phyloP scores from a whole-genome alignment of 2,113 vertebrate genomes.

The Phainopepla nitens region DNA sequence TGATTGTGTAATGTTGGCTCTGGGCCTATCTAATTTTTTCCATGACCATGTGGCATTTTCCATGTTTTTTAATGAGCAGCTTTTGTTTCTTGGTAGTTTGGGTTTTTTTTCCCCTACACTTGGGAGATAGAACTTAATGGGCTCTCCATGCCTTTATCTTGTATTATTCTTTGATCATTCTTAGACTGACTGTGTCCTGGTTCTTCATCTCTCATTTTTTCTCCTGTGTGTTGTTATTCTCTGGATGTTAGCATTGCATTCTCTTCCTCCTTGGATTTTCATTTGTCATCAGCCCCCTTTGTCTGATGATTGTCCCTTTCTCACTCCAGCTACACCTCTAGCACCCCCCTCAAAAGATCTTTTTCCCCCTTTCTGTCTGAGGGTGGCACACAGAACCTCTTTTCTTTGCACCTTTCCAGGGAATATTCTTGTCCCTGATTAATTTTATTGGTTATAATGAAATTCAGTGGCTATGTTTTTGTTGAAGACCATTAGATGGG shows the following conservation, averaged over 20 bases:
- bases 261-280: not conserved
- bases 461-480: not conserved
- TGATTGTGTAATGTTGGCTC: not conserved
- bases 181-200: not conserved
- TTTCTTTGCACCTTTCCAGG: not conserved
- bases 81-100: not conserved
- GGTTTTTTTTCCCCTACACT: not conserved
- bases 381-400: not conserved
- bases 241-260: not conserved
- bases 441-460: not conserved
- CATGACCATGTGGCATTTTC: rapidly evolving
- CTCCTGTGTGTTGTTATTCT: not conserved
- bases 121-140: not conserved
- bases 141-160: not conserved
- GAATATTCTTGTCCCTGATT: not conserved
- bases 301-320: not conserved
- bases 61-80: not conserved
- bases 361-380: not conserved
- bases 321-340: not conserved
- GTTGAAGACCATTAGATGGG: not conserved
- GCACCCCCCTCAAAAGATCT: not conserved
- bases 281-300: not conserved
- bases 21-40: not conserved
- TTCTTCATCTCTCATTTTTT: not conserved
- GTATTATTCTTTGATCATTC: not conserved